phyloP scores from a whole-genome alignment of 2,888 invertebrate genomes.

The Trachelus iudaicus region DNA sequence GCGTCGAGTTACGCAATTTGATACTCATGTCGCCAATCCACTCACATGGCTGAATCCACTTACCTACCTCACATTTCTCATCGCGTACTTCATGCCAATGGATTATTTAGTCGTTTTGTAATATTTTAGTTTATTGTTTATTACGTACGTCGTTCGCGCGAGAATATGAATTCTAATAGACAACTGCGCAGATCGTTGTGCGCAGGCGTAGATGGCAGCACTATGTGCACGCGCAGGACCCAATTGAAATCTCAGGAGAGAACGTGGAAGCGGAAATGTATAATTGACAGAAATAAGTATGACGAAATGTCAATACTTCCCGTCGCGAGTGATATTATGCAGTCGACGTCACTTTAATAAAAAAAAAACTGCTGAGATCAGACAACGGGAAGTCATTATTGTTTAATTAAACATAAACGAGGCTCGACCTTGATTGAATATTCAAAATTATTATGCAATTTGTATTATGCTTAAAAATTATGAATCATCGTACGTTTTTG shows the following conservation, averaged over 20 bases:
- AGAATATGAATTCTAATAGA: background rate
- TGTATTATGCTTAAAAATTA: background rate
- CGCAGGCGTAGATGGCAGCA: background rate
- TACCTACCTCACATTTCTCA: conserved; percentile 1
- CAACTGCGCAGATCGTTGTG: background rate
- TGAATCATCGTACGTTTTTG: background rate
- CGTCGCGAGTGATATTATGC: background rate
- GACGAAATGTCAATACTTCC: background rate
- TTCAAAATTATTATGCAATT: background rate
- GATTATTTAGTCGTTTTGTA: background rate
- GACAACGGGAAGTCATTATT: background rate
- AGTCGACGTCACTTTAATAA: background rate
- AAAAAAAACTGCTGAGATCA: background rate
- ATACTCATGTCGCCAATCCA: conserved; percentile 28
- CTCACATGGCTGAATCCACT: conserved; percentile 9
- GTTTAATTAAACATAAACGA: background rate
- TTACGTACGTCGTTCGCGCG: background rate
- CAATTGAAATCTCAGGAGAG: background rate
- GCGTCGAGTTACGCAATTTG: conserved; percentile 39
- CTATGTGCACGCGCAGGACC: background rate
- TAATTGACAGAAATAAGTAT: background rate
- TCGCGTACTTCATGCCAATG: background rate
- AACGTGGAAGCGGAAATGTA: background rate
- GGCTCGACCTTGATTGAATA: background rate
- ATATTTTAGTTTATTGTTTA: background rate